Evolutionary conservation across 1,140 invertebrate genomes (phyloP).

Genomic region (Apis cerana): DNA sequence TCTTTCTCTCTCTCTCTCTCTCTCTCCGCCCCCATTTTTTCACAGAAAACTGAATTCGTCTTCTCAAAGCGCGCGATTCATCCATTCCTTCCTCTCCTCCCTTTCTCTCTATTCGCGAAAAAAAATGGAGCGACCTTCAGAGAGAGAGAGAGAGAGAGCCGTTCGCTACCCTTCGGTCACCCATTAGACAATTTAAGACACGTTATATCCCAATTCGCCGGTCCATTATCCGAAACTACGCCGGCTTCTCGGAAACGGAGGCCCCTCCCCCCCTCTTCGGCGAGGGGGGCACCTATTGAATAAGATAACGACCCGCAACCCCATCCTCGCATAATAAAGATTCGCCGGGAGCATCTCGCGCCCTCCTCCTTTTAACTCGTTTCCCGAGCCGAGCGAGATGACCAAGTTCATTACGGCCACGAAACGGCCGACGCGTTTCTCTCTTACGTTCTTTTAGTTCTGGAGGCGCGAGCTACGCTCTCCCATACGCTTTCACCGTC

Average conservation of each 20-base stretch:
- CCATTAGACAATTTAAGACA: slow-evolving; percentile 80
- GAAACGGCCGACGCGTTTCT: slow-evolving; percentile 4
- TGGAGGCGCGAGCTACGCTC: no score
- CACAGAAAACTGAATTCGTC: neutral
- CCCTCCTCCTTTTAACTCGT: slow-evolving; percentile 62
- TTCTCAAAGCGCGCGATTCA: no score
- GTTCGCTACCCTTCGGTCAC: slow-evolving; percentile 76
- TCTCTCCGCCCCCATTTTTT: no score
- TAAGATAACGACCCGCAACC: slow-evolving; percentile 70
- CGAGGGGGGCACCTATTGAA: slow-evolving; percentile 63
- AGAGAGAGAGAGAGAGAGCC: neutral
- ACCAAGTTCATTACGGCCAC: slow-evolving; percentile 60
- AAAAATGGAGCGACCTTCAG: slow-evolving; percentile 71
- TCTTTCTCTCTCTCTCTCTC: no score
- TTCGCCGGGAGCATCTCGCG: slow-evolving; percentile 61
- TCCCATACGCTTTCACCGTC: no score
- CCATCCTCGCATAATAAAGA: slow-evolving; percentile 69
- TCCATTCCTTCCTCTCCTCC: no score
- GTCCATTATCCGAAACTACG: slow-evolving; percentile 75
- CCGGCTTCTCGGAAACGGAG: slow-evolving; percentile 74
- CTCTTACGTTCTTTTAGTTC: no score
- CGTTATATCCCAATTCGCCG: slow-evolving; percentile 78
- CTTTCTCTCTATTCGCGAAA: neutral
- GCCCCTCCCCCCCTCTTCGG: slow-evolving; percentile 47
- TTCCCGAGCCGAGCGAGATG: slow-evolving; percentile 45